Evolutionary conservation across 2,797 vertebrate species (phyloP).

Genomic region (Muraenolepis orangiensis): DNA sequence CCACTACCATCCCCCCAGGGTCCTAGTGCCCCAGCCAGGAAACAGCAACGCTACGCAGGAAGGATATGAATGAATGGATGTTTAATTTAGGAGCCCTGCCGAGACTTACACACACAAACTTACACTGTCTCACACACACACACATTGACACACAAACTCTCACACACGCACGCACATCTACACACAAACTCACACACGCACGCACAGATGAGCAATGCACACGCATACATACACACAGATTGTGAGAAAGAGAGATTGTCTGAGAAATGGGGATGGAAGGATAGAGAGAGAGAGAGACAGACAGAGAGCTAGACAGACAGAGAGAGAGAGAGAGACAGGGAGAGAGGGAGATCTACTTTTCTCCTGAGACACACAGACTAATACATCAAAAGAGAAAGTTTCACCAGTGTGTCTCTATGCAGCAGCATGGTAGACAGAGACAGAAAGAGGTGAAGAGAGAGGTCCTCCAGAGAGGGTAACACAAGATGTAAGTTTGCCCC

Average conservation of each 20-base stretch:
- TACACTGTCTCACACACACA: constrained; percentile 2
- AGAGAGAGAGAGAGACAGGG: too few relatives aligned
- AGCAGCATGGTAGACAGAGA: background rate
- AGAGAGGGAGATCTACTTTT: background rate
- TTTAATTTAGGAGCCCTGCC: constrained; percentile 22
- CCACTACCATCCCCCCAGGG: background rate
- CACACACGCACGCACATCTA: constrained; percentile 3
- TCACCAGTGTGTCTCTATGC: too few relatives aligned
- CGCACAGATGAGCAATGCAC: too few relatives aligned
- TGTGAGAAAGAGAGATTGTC: background rate
- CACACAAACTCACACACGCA: background rate
- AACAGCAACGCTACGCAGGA: background rate
- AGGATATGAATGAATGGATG: constrained; percentile 9
- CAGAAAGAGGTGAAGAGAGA: background rate
- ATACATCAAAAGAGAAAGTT: too few relatives aligned
- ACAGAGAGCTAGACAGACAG: too few relatives aligned
- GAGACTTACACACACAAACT: background rate
- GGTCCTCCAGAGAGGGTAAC: too few relatives aligned
- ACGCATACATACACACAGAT: too few relatives aligned
- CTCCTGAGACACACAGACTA: background rate
- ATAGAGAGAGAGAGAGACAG: background rate
- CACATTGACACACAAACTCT: constrained; percentile 3
- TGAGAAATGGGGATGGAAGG: too few relatives aligned
- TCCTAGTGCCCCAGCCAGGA: background rate
- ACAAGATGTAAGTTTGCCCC: background rate